These are phyloP conservation scores for Drosophila neotestacea DNA, from an alignment of 2,888 invertebrate genomes.

Conservation along the genomic window DNA sequence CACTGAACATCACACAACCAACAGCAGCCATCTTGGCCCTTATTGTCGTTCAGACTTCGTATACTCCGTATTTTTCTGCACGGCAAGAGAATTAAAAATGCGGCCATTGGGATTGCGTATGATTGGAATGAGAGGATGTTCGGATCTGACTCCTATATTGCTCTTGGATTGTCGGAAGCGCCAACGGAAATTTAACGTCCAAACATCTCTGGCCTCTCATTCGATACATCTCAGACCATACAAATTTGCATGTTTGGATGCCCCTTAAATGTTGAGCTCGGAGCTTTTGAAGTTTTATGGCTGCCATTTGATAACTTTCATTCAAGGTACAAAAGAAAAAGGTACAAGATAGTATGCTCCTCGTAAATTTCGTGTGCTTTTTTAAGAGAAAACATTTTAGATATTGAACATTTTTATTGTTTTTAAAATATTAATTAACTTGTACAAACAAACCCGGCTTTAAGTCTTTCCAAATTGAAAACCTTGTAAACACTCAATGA, in stretches of 20 bases:
- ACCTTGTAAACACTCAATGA: no score
- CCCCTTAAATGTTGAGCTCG: constrained; percentile 48
- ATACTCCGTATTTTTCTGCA: constrained; percentile 38
- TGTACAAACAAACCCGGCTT: no score
- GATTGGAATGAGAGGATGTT: background rate
- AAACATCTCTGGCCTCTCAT: constrained; percentile 54
- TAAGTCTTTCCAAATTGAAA: no score
- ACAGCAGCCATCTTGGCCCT: constrained; percentile 23
- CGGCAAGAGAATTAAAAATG: constrained; percentile 55
- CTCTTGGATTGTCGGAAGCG: constrained; percentile 8
- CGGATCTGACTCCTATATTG: constrained; percentile 1
- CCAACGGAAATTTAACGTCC: constrained; percentile 16
- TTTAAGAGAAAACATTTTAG: background rate
- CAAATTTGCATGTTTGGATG: constrained; percentile 68
- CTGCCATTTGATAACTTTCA: constrained; percentile 61
- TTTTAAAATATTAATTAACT: no score
- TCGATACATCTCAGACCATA: constrained; percentile 50
- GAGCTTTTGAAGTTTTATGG: constrained; percentile 74
- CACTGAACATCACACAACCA: constrained; percentile 15
- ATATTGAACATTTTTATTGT: background rate
- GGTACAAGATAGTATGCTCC: background rate
- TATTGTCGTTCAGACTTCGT: constrained; percentile 27
- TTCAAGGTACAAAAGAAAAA: background rate
- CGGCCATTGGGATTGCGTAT: constrained; percentile 30
- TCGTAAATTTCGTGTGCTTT: no score